Base-by-base conservation (phyloP, 2,113 vertebrate genomes). In the Oreotrochilus melanogaster region DNA sequence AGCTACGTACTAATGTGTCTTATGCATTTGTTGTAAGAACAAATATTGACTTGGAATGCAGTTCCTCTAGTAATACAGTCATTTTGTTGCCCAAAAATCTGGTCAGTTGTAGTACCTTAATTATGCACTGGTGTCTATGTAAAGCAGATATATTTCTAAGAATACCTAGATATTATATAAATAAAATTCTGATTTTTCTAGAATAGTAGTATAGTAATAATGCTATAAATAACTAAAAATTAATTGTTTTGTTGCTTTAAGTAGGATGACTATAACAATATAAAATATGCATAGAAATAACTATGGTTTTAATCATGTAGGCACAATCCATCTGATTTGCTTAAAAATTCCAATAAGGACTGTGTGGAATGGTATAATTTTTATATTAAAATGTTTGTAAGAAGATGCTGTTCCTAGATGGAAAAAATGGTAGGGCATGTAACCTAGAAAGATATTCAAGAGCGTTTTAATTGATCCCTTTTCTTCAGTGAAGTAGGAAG, bases 401-500 rank as follows among this genome's bases (percentile, higher is more conserved):
- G 71, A 66, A 51, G 56, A 61, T 89, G 57, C 39, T 93, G 72
- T 88, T 94, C 53, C 48, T 94, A 69, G 53, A 62, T 81, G 61
- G 45, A 80, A 78, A 89, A 11, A 91, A 88, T 24, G 4, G 21
- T 60, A 54, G 37, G 25, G 18, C 39, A 37, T 82, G 65, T 93
- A 76, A 94, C 80, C 70, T 84, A 79, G 89, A 72, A 89, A 94
- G 71, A 86, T 61, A 73, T 95, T 93, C 73, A 81, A 74, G 82
- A 93, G 31, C 53, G 69, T 91, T 95, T 95, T 86, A 90, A 92
- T 83, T 88, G 78, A 91, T 96, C 58, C 18, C 25, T 14, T 93
- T 96, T 96, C 82, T 94, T 92, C 11, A 5, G 72, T 92, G 72
- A 86, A 95, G 53, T 83, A 90, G 81, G 79, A 92, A 91, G 75